Evolutionary conservation across 2,113 vertebrate species (phyloP).

Genomic region (Triplophysa tibetana): DNA sequence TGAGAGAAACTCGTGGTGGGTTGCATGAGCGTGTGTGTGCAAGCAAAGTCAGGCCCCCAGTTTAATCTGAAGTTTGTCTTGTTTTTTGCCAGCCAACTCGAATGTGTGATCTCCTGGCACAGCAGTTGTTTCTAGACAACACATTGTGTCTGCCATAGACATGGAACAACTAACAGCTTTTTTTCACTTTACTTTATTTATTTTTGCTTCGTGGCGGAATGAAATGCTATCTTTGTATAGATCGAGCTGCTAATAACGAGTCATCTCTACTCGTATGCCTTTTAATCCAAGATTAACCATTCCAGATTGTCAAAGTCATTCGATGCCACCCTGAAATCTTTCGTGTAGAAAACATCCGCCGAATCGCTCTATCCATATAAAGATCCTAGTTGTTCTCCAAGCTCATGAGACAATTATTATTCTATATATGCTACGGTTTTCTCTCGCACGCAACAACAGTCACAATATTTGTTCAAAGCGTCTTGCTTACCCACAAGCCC

Average conservation of each 20-base stretch:
- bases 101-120: conserved; percentile 25
- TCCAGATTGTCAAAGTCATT: neutral
- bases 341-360: neutral
- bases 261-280: neutral
- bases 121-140: conserved; percentile 38
- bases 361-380: neutral
- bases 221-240: neutral
- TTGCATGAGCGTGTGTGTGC: neutral
- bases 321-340: neutral
- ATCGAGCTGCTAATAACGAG: neutral
- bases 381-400: neutral
- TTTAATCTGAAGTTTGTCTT: conserved; percentile 36
- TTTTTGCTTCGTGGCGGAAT: neutral
- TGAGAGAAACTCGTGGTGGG: neutral
- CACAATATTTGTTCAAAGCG: conserved; percentile 51
- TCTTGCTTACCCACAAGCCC: conserved; percentile 45
- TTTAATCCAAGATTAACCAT: neutral
- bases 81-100: conserved; percentile 14
- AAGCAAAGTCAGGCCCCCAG: neutral
- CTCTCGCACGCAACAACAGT: conserved; percentile 27
- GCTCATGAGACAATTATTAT: conserved; percentile 1
- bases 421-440: conserved; percentile 10
- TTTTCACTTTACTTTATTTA: conserved; percentile 7
- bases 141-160: conserved; percentile 27
- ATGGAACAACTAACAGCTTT: conserved; percentile 32